Conservation (phyloP, 2,888 invertebrate species). For the Epistrophe eligans region DNA sequence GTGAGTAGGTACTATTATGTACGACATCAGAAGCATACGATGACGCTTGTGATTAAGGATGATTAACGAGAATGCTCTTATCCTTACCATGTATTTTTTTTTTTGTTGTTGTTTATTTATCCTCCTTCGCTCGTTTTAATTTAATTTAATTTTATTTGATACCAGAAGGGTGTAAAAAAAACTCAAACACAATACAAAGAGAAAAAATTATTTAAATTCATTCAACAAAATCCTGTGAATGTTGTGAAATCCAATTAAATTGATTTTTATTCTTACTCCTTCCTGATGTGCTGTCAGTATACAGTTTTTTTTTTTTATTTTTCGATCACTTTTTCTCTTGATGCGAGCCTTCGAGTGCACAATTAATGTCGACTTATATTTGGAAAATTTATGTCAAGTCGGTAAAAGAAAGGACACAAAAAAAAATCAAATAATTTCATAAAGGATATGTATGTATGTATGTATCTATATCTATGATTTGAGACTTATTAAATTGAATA, state of each 20-base stretch:
- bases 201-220: slow-evolving; percentile 67
- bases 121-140: slow-evolving; percentile 40
- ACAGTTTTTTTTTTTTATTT: slow-evolving; percentile 30
- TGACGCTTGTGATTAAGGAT: slow-evolving; percentile 68
- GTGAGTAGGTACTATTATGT: slow-evolving; percentile 2
- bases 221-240: slow-evolving; percentile 69
- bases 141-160: slow-evolving; percentile 63
- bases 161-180: slow-evolving; percentile 34
- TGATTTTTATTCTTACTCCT: slow-evolving; percentile 45
- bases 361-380: slow-evolving; percentile 69
- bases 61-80: slow-evolving; percentile 72
- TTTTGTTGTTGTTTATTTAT: slow-evolving; percentile 21
- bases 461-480: slow-evolving; percentile 51
- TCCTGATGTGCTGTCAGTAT: slow-evolving; percentile 15
- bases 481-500: slow-evolving; percentile 66
- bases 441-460: too few species aligned
- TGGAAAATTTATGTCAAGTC: slow-evolving; percentile 18
- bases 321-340: not conserved
- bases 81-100: slow-evolving; percentile 41
- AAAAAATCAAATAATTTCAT: slow-evolving; percentile 59
- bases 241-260: slow-evolving; percentile 68
- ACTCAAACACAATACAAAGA: not conserved
- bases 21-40: slow-evolving; percentile 24
- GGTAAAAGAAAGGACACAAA: not conserved
- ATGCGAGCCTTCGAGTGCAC: slow-evolving; percentile 43